A percentile compares a stretch with the other conserved stretches of the same genome.
These are phyloP conservation scores for Ochropleura plecta DNA, from an alignment of 2,888 invertebrate species.

Conservation along the genomic window DNA sequence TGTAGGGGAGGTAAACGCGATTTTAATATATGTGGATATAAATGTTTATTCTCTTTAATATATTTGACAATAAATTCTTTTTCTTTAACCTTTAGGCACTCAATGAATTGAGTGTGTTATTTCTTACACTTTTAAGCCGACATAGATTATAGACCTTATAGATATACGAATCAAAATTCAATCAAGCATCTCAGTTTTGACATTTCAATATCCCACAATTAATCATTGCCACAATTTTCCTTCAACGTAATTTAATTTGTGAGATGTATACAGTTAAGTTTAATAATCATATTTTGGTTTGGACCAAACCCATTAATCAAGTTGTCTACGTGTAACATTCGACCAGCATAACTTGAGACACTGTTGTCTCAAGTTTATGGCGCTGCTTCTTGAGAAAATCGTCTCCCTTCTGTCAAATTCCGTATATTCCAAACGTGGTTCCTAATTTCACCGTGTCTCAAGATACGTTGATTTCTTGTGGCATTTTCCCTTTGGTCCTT, in stretches of 20 bases:
- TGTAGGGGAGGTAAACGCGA: neutral
- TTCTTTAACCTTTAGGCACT: neutral
- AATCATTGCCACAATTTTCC: conserved; percentile 47
- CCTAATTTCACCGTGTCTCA: neutral
- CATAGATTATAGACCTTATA: neutral
- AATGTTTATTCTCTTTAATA: neutral
- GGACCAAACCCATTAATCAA: conserved; percentile 48
- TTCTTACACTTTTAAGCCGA: neutral
- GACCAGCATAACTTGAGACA: neutral
- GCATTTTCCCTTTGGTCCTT: conserved; percentile 32
- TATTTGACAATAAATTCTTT: neutral
- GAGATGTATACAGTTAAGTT: conserved; percentile 13
- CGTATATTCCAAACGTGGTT: neutral
- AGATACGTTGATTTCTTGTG: conserved; percentile 35
- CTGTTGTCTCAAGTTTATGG: neutral
- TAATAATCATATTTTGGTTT: conserved; percentile 22
- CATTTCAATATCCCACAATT: conserved; percentile 45
- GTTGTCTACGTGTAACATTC: conserved; percentile 1
- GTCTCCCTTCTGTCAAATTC: neutral
- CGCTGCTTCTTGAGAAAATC: neutral
- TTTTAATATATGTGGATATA: neutral
- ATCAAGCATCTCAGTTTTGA: conserved; percentile 36
- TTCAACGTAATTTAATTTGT: conserved; percentile 35
- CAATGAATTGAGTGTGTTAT: neutral
- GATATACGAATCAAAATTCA: conserved; percentile 24